These are phyloP conservation scores for Peromyscus eremicus DNA, from an alignment of 2,797 vertebrate genomes.

Conservation along the genomic window DNA sequence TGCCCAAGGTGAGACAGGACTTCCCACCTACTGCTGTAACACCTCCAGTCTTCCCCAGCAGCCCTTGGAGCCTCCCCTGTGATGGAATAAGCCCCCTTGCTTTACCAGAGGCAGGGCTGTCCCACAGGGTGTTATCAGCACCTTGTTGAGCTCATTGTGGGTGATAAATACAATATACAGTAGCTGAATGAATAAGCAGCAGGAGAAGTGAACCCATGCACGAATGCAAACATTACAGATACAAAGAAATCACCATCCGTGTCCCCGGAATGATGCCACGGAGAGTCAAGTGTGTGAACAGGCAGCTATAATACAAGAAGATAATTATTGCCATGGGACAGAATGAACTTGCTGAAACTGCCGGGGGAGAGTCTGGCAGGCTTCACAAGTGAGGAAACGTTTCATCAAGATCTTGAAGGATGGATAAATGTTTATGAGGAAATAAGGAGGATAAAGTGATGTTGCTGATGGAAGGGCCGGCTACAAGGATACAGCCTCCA, in stretches of 20 bases:
- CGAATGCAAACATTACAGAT: not conserved
- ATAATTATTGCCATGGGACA: not conserved
- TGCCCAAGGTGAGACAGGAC: not conserved
- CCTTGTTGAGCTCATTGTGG: constrained; percentile 15
- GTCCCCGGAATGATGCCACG: not conserved
- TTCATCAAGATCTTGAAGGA: constrained; percentile 56
- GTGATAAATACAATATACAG: not conserved
- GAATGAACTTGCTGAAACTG: not conserved
- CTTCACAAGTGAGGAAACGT: constrained; percentile 57
- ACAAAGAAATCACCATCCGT: constrained; percentile 9
- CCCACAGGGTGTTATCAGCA: not conserved
- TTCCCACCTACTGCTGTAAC: not conserved
- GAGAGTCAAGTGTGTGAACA: not conserved
- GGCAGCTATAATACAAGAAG: not conserved
- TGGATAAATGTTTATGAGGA: constrained; percentile 36
- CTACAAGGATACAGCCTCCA: not conserved
- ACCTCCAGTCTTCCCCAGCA: too few relatives aligned
- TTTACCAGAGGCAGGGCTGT: not conserved
- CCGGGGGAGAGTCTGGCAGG: not conserved
- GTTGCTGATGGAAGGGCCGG: not conserved
- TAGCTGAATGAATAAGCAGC: constrained; percentile 18
- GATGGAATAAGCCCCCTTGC: not conserved
- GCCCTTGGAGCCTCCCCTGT: not conserved
- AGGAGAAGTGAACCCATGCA: not conserved
- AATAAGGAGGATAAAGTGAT: not conserved